Evolutionary conservation across 2,113 vertebrate species (phyloP).

Genomic region (Psittacula cyanocephala): DNA sequence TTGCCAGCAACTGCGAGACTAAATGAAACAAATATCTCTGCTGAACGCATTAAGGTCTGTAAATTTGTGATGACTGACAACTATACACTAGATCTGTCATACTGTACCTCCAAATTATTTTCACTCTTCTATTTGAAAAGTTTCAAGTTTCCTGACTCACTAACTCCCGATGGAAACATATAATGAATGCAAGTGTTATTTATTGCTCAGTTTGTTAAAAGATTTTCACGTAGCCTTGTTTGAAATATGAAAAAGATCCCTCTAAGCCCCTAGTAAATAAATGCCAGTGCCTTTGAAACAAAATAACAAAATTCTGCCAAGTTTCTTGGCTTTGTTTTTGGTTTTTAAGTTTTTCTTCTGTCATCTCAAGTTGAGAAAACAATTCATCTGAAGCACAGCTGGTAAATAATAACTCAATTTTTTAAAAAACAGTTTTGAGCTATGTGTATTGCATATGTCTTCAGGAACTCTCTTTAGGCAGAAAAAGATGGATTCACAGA

Average conservation of each 20-base stretch:
- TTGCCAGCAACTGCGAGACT: slow-evolving; percentile 10
- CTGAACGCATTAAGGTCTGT: not conserved
- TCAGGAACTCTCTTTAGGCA: not conserved
- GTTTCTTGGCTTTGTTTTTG: not conserved
- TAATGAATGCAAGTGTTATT: not conserved
- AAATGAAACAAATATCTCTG: not conserved
- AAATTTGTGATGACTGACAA: not conserved
- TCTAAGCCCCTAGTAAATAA: not conserved
- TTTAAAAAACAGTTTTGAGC: not conserved
- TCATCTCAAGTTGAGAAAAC: not conserved
- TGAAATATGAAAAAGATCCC: not conserved
- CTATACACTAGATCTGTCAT: not conserved
- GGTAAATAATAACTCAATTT: not conserved
- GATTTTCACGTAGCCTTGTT: not conserved
- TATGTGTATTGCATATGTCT: not conserved
- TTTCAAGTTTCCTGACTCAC: not conserved
- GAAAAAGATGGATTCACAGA: not conserved
- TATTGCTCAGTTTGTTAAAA: not conserved
- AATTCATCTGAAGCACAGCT: not conserved
- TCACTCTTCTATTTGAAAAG: not conserved
- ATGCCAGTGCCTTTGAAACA: not conserved
- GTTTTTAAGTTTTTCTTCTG: not conserved
- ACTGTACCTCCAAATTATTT: slow-evolving; percentile 1
- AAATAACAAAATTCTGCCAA: not conserved
- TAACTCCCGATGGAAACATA: not conserved